A percentile compares a stretch with the other conserved stretches of the same genome.
Evolutionary conservation across 2,113 vertebrate genomes (phyloP).

Genomic region (Rynchops niger): DNA sequence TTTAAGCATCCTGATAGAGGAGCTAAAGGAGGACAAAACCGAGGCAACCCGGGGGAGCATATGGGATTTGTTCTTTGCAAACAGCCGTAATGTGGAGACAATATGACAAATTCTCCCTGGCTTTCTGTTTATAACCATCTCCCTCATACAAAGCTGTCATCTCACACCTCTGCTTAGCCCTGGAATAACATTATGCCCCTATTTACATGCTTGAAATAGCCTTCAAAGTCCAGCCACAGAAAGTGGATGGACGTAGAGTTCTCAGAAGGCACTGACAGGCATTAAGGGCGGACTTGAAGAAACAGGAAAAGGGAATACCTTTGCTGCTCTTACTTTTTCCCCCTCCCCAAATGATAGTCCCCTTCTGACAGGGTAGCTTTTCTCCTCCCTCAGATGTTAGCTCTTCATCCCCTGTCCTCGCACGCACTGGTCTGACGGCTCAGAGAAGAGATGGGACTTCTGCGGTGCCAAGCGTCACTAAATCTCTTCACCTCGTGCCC

Average conservation of each 20-base stretch:
- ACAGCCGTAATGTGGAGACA: not conserved
- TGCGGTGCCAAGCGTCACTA: not conserved
- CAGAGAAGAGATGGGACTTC: not conserved
- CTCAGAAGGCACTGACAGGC: not conserved
- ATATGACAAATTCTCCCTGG: not conserved
- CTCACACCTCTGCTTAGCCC: slow-evolving; percentile 43
- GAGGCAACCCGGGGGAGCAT: accelerated
- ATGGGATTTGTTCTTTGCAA: slow-evolving; percentile 19
- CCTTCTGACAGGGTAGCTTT: not conserved
- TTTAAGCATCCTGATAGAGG: not conserved
- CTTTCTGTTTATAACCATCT: slow-evolving; percentile 50
- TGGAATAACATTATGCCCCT: slow-evolving; percentile 37
- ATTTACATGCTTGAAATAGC: slow-evolving; percentile 14
- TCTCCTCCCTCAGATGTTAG: not conserved
- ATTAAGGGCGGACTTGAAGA: not conserved
- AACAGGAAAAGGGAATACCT: not conserved
- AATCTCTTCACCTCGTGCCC: not conserved
- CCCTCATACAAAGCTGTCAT: slow-evolving; percentile 21
- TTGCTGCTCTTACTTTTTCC: not conserved
- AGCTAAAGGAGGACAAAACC: not conserved
- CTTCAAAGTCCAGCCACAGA: slow-evolving; percentile 8
- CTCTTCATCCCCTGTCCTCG: not conserved
- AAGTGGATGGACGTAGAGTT: not conserved
- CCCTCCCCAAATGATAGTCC: not conserved
- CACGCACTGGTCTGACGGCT: not conserved